Conservation (phyloP, 2,888 invertebrate genomes). For the Diplolepis rosae region DNA sequence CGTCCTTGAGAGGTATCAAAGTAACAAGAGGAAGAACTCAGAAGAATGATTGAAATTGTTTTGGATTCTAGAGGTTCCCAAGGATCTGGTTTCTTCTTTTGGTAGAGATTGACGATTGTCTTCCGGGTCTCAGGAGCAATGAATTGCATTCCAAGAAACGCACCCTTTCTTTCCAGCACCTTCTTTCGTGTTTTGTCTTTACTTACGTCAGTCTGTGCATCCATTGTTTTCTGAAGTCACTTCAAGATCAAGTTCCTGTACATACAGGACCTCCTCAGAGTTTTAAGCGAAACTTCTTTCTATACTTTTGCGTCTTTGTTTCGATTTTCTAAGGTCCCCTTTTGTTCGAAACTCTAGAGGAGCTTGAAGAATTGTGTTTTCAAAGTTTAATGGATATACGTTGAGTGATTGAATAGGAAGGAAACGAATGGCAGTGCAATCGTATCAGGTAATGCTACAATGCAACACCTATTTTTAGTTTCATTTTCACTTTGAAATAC, state of each 20-base stretch:
- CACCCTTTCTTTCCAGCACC: too few species aligned
- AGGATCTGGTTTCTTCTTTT: constrained; percentile 46
- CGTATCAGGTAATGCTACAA: too few species aligned
- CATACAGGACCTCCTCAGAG: constrained; percentile 34
- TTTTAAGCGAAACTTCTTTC: constrained; percentile 43
- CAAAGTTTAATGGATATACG: too few species aligned
- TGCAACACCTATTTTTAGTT: too few species aligned
- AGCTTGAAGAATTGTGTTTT: too few species aligned
- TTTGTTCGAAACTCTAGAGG: not conserved
- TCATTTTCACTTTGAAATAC: too few species aligned
- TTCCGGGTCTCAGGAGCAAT: constrained; percentile 59
- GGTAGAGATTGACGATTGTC: constrained; percentile 64
- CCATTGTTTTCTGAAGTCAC: constrained; percentile 48
- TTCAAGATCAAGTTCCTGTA: constrained; percentile 44
- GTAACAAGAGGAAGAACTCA: too few species aligned
- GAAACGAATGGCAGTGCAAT: too few species aligned
- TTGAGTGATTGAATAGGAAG: too few species aligned
- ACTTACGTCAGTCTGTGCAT: too few species aligned
- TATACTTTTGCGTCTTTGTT: constrained; percentile 42
- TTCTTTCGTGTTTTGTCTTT: too few species aligned
- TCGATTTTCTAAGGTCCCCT: too few species aligned
- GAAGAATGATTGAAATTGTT: constrained; percentile 70
- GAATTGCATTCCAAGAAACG: constrained; percentile 66
- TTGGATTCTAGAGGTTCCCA: constrained; percentile 47
- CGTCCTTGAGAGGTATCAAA: constrained; percentile 68